These are phyloP conservation scores for Achatina immaculata DNA, from an alignment of 1,140 invertebrate species.

Conservation along the genomic window DNA sequence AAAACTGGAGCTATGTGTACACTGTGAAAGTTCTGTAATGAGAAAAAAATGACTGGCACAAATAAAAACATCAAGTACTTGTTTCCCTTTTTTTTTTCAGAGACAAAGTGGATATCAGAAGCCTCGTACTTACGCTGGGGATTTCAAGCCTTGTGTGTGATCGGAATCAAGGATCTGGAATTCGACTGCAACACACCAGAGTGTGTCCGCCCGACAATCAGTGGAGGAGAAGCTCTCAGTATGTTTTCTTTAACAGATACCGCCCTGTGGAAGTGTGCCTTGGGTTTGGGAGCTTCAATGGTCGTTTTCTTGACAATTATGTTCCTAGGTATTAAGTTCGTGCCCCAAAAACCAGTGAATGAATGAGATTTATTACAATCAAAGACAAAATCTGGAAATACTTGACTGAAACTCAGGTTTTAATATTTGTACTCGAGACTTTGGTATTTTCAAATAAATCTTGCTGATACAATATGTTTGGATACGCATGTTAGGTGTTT, in stretches of 20 bases:
- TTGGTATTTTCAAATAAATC: no score
- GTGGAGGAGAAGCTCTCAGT: constrained; percentile 51
- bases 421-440: no score
- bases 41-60: no score
- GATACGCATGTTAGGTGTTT: no score
- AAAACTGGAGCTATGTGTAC: no score
- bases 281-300: constrained; percentile 49
- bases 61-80: no score
- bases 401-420: no score
- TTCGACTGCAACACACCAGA: constrained; percentile 45
- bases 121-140: constrained; percentile 63
- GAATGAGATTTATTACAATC: no score
- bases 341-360: constrained; percentile 63
- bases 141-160: constrained; percentile 55
- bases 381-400: no score
- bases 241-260: constrained; percentile 55
- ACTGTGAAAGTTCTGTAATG: no score
- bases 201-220: constrained; percentile 46
- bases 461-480: no score
- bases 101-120: constrained; percentile 59
- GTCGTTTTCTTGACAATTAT: constrained; percentile 54
- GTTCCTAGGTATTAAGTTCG: constrained; percentile 54
- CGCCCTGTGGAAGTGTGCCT: constrained; percentile 48
- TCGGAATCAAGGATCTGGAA: constrained; percentile 50
- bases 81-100: constrained; percentile 48